Base-by-base conservation (phyloP, 2,888 invertebrate species). In the Lithophane socia region DNA sequence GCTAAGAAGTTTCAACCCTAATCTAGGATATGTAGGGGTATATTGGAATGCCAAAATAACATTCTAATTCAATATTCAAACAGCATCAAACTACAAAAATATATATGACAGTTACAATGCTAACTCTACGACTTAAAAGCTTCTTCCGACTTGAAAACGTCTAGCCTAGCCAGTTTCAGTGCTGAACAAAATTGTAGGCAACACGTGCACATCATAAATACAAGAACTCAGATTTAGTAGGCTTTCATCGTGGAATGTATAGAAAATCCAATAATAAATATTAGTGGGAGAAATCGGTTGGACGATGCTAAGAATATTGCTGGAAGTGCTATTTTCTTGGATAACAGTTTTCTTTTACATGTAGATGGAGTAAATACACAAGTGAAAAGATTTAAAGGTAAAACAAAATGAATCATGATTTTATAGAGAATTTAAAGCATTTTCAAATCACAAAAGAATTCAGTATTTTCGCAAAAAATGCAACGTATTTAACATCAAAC, bases 191-290 rank as follows among this genome's bases (percentile, higher is more conserved):
- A 70, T 66, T 81, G 83, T 82, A 89, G 87, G 87, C 85, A 88
- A 86, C 94, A 94, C 94, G 94, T 92, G 72, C 85, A 70, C 79
- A 73, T 87, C 90, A 92, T 93, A 92, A 93, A 93, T 92, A 93
- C 86, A 76, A 79, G 76, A 78, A 84, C 84, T 84, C 88, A 92
- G 92, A 92, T 93, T 93, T 93, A 92, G 90, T 89, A 91, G 90
- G 90, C 88, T 89, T 86, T 89, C 86, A 79, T 86, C 82, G 87
- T 80, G 86, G 87, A 89, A 90, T 90, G 88, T 88, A 75, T 78
- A 83, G 80, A 83, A 86, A 90, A 92, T 91, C 90, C 87, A 90
- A 92, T 92, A 91, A 91, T 92, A 92, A 91, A 92, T 91, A 92
- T 90, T 89, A 90, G 89, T 83, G 78, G 73, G 78, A 83, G 74